Evolutionary conservation across 2,113 vertebrate genomes (phyloP), one percentile per base, ranked within the genome.

Genomic region (Thryonomys swinderianus): DNA sequence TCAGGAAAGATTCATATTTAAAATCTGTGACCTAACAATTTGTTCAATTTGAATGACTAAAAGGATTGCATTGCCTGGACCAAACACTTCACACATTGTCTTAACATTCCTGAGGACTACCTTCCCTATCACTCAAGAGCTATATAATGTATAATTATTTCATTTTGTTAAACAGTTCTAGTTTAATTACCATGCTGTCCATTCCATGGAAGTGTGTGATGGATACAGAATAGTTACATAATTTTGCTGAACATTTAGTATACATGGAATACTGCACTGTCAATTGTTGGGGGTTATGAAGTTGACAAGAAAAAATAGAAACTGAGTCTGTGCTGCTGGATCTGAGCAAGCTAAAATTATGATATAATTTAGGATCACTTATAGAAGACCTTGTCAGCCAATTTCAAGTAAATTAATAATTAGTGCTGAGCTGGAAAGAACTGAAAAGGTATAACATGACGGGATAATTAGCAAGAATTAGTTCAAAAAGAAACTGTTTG

Each of bases 371-470:
- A 81, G 57, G 34, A 79, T 86, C 21, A 62, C 42, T 69, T 67
- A 76, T 7, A 82, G n/a, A 48, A 23, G 59, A 93, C 42, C n/a
- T 85, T 20, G 69, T 67, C 66, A 73, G 71, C 34, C 23, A 55
- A 62, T 73, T 94, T 83, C 30, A 82, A 76, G 81, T 67, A 89
- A 74, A 61, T 83, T 78, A 83, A 53, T 67, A 94, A 90, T 81
- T 81, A 59, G 85, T 81, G 34, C 17, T 66, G 20, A 92, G 21
- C n/a, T 30, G 59, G n/a, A 74, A 94, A 67, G 51, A 67, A 55
- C 59, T 7, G 32, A 89, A 34, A 92, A 25, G 10, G 32, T 57
- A 55, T 34, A 94, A 37, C 9, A 62, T 78, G 30, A 88, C 17
- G 57, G 32, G 11, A 57, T 96, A 79, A 96, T 71, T 79, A 80